A percentile compares a stretch with the other conserved stretches of the same genome.
Evolutionary conservation across 2,113 vertebrate species (phyloP).

Genomic region (Oreamnos americanus): DNA sequence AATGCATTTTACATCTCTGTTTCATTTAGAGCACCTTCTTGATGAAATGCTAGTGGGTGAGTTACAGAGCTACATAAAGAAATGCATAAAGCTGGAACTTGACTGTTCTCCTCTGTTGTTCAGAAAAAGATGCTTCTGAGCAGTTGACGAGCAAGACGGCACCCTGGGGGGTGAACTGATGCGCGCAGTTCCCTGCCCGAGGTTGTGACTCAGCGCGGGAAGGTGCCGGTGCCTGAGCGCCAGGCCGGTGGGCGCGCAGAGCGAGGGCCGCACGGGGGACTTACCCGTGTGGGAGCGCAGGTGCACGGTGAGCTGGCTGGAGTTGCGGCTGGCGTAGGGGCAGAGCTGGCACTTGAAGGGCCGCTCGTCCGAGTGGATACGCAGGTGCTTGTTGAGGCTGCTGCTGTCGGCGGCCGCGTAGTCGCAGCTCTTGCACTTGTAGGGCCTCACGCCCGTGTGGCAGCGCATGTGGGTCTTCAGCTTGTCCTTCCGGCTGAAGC

Average conservation of each 20-base stretch:
- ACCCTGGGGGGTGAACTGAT: accelerated
- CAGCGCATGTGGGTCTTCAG: constrained; percentile 95
- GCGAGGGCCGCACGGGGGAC: accelerated
- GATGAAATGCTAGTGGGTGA: neutral
- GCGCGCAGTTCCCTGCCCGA: accelerated
- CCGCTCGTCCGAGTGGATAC: constrained; percentile 94
- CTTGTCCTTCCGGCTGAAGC: constrained; percentile 96
- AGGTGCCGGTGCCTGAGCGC: accelerated
- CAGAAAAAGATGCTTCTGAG: neutral
- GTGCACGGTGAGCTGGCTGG: constrained; percentile 97
- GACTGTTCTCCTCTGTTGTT: neutral
- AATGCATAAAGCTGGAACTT: neutral
- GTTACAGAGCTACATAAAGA: neutral
- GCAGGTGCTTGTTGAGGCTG: constrained; percentile 96
- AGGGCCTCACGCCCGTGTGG: constrained; percentile 95
- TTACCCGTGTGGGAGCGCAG: constrained; percentile 92
- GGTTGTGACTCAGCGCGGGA: accelerated
- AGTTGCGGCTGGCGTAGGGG: constrained; percentile 96
- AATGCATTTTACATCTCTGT: neutral
- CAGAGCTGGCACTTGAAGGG: constrained; percentile 99
- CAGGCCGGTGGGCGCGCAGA: accelerated
- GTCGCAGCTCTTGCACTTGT: constrained; percentile 94
- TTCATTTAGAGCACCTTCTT: neutral
- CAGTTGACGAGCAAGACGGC: neutral
- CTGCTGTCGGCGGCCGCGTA: constrained; percentile 97